Percentiles rank a stretch among this genome's conserved stretches.
phyloP scores from a whole-genome alignment of 2,888 invertebrate genomes.

The Craniophora ligustri region DNA sequence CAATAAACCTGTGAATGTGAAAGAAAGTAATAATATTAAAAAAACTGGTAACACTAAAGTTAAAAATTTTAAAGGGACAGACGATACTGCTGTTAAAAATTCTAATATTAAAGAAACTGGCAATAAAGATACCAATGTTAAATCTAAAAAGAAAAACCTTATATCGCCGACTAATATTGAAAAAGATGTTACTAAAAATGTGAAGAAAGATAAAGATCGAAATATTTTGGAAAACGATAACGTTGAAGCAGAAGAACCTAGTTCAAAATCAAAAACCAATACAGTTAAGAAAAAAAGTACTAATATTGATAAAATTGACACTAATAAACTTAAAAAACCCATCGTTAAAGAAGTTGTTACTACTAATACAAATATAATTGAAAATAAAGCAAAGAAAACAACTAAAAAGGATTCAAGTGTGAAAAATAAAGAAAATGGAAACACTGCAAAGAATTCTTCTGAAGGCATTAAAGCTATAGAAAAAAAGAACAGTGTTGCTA shows the following conservation, averaged over 20 bases:
- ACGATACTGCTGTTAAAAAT: neutral
- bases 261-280: neutral
- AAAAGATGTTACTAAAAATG: neutral
- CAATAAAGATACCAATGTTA: neutral
- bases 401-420: conserved; percentile 3
- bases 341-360: neutral
- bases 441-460: neutral
- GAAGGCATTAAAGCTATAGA: neutral
- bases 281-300: neutral
- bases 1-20: conserved; percentile 13
- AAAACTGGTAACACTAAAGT: conserved; percentile 15
- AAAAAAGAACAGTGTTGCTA: conserved; percentile 7
- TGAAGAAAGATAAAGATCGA: neutral
- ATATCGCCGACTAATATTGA: neutral
- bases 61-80: conserved; percentile 1
- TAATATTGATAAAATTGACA: conserved; percentile 1
- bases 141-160: conserved; percentile 1
- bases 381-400: conserved; percentile 3
- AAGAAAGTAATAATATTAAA: conserved; percentile 16
- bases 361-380: neutral
- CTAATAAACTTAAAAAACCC: conserved; percentile 8
- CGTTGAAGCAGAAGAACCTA: neutral
- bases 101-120: neutral
- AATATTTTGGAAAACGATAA: neutral
- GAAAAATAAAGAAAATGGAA: conserved; percentile 21